A percentile compares a stretch with the other conserved stretches of the same genome.
Conservation (phyloP, 2,113 vertebrate genomes). For the Protomyctophum bolini region DNA sequence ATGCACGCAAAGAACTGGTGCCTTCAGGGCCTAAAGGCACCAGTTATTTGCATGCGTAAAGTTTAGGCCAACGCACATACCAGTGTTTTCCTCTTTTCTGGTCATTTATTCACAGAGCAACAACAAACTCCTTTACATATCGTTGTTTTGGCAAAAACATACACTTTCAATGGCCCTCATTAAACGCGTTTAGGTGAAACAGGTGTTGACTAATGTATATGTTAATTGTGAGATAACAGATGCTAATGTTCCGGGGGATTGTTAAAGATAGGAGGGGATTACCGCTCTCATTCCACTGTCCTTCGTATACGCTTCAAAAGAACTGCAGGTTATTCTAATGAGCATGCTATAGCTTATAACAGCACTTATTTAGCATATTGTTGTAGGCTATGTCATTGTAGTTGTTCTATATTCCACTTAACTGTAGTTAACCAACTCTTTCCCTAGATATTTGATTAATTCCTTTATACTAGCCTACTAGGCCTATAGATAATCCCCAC, state of each 20-base stretch:
- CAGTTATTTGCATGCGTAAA: too few species aligned
- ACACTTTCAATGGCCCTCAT: constrained; percentile 69
- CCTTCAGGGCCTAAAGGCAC: too few species aligned
- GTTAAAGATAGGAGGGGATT: constrained; percentile 71
- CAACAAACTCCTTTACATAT: constrained; percentile 53
- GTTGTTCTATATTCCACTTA: too few species aligned
- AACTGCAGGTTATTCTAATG: not conserved
- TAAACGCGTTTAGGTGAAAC: constrained; percentile 77
- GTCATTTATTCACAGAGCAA: constrained; percentile 46
- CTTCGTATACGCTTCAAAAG: constrained; percentile 6
- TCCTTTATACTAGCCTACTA: too few species aligned
- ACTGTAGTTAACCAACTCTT: too few species aligned
- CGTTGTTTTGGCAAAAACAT: constrained; percentile 53
- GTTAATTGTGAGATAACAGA: constrained; percentile 83
- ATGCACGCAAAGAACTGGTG: too few species aligned
- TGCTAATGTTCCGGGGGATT: constrained; percentile 67
- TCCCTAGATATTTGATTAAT: too few species aligned
- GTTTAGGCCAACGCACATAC: not conserved
- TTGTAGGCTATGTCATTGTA: too few species aligned
- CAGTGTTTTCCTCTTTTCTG: constrained; percentile 51
- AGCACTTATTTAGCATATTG: too few species aligned
- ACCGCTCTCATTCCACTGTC: constrained; percentile 67
- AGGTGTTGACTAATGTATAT: constrained; percentile 85
- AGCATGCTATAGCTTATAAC: too few species aligned
- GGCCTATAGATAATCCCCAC: too few species aligned